Base-by-base conservation (phyloP, 2,888 invertebrate genomes). In the Phrixothrix hirtus region DNA sequence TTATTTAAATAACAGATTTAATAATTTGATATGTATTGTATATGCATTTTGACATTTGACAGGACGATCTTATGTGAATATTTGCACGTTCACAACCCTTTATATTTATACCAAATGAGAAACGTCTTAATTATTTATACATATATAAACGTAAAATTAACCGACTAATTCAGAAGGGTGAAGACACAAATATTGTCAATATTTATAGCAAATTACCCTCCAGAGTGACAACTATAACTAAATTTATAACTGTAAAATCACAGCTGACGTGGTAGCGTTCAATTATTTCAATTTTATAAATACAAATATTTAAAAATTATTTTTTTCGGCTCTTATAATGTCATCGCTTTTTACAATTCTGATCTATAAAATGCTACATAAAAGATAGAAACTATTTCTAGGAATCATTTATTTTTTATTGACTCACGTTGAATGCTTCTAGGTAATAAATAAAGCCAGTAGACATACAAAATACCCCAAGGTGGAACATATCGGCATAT, bases 1-100 rank as follows among this genome's bases (percentile, higher is more conserved):
- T 10, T 37, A 29, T 16, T 21, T 21, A 46, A 39, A 42, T 27
- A 30, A n/a, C n/a, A n/a, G n/a, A 48, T 55, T 55, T 34, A 49
- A 39, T 48, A 43, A 21, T 16, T 55, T 38, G 58, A 53, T 58
- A 55, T 58, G 53, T 55, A 32, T 55, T 44, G 48, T 41, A 36
- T 37, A 52, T 49, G 48, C 54, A 53, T 49, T 57, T 57, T 57
- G 59, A 59, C 59, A 57, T 42, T 55, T 59, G 55, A 59, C 59
- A 56, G 50, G 48, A 30, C 13, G 36, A 29, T 11, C 46, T 36
- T 26, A 45, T 31, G 30, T 37, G 26, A 17, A 48, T n/a, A n/a
- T n/a, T n/a, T n/a, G n/a, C n/a, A n/a, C n/a, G n/a, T n/a, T n/a
- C 26, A 14, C 13, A 7, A 37, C 15, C 14, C 11, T 34, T 2